A percentile compares a stretch with the other conserved stretches of the same genome.
Conservation (phyloP, 2,113 vertebrate genomes). For the Colinus virginianus region DNA sequence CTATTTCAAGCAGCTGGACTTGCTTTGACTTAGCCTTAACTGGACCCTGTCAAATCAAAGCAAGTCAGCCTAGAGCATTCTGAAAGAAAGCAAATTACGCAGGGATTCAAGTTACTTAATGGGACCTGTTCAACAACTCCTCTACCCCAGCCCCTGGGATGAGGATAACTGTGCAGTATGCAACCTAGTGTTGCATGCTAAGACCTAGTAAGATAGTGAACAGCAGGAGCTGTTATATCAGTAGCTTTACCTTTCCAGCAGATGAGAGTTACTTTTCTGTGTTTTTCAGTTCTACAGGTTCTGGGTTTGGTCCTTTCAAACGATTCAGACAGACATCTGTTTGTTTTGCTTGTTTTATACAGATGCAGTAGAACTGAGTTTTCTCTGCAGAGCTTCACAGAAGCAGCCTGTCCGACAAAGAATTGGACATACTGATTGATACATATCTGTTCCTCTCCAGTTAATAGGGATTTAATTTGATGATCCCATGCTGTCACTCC, state of each 20-base stretch:
- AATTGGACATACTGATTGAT: background rate
- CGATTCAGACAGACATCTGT: background rate
- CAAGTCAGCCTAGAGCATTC: background rate
- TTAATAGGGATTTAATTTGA: background rate
- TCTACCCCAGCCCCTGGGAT: no score
- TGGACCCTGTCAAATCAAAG: background rate
- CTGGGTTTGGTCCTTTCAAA: background rate
- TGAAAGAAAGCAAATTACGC: background rate
- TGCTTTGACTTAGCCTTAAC: background rate
- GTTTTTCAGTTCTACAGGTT: background rate
- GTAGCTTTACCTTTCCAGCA: background rate
- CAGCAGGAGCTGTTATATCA: background rate
- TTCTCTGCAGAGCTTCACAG: background rate
- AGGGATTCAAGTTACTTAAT: background rate
- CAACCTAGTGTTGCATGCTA: no score
- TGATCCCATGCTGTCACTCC: background rate
- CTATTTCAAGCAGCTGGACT: background rate
- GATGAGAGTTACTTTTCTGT: background rate
- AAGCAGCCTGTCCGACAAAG: background rate
- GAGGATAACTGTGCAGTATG: background rate
- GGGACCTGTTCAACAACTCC: background rate
- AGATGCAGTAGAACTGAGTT: background rate
- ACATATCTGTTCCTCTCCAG: background rate
- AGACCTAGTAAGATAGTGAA: no score
- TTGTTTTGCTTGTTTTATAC: background rate